Percentiles rank a stretch among this genome's conserved stretches.
Evolutionary conservation across 1,140 invertebrate species (phyloP).

Genomic region (Gonatopus flavifemur): DNA sequence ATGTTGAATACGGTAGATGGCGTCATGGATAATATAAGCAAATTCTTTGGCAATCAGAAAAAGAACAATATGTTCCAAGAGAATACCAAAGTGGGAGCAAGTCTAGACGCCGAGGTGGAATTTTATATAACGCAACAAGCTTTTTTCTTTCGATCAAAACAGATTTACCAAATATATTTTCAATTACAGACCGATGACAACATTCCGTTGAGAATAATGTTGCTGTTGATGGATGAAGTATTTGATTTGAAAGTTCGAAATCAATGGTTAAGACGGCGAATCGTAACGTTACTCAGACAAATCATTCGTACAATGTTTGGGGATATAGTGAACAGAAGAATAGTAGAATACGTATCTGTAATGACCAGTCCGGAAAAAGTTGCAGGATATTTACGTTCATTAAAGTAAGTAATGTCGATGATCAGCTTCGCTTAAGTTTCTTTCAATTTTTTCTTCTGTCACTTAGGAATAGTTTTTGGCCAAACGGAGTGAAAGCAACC

Average conservation of each 20-base stretch:
- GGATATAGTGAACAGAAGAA: constrained; percentile 85
- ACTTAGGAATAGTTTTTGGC: constrained; percentile 77
- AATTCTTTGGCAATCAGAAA: constrained; percentile 59
- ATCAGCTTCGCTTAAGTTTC: background rate
- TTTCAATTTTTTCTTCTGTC: background rate
- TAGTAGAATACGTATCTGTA: constrained; percentile 88
- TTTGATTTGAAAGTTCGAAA: constrained; percentile 87
- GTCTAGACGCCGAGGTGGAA: constrained; percentile 64
- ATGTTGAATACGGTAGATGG: constrained; percentile 80
- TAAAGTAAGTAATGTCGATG: constrained; percentile 68
- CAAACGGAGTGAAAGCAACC: constrained; percentile 69
- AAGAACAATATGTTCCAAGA: constrained; percentile 52
- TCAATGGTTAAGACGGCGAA: constrained; percentile 82
- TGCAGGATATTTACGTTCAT: constrained; percentile 81
- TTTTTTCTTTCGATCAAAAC: background rate
- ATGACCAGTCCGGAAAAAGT: constrained; percentile 88
- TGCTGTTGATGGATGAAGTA: constrained; percentile 87
- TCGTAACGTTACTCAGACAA: constrained; percentile 79
- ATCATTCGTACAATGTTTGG: constrained; percentile 81
- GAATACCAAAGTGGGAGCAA: constrained; percentile 65
- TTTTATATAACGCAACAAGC: background rate
- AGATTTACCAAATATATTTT: constrained; percentile 4
- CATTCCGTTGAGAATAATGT: constrained; percentile 83
- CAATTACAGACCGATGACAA: constrained; percentile 72
- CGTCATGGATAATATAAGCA: constrained; percentile 75